Percentiles rank a stretch among this genome's conserved stretches.
phyloP scores from a whole-genome alignment of 2,113 vertebrate species.

The Rhynchopsitta pachyrhyncha region DNA sequence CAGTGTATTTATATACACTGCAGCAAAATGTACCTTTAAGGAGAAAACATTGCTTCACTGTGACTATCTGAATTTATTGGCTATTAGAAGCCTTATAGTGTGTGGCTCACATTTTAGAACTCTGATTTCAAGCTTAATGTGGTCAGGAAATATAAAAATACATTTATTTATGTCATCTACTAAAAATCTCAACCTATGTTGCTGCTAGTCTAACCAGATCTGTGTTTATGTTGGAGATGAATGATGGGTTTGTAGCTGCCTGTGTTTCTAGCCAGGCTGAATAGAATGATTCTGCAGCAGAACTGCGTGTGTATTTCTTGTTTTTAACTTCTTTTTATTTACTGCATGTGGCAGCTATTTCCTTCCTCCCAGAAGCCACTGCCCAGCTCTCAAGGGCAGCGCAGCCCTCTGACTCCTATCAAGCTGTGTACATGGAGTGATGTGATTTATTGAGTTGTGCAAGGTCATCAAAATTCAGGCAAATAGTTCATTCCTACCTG shows the following conservation, averaged over 20 bases:
- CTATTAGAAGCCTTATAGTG: conserved; percentile 56
- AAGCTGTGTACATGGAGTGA: background rate
- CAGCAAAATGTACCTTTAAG: conserved; percentile 50
- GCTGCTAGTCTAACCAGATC: conserved; percentile 9
- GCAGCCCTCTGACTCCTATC: background rate
- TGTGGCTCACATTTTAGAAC: conserved; percentile 49
- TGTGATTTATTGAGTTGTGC: conserved; percentile 14
- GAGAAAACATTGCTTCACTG: conserved; percentile 65
- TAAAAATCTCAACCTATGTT: conserved; percentile 66
- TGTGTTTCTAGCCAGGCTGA: conserved; percentile 34
- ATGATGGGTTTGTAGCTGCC: conserved; percentile 49
- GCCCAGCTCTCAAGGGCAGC: conserved; percentile 24
- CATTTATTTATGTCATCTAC: conserved; percentile 72
- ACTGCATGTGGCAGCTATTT: conserved; percentile 50
- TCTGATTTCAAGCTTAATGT: conserved; percentile 59
- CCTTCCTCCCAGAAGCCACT: conserved; percentile 32
- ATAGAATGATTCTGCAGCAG: conserved; percentile 52
- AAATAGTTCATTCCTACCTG: background rate
- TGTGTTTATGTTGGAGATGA: conserved; percentile 67
- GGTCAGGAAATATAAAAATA: conserved; percentile 70
- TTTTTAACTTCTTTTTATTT: conserved; percentile 40
- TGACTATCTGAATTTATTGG: conserved; percentile 55
- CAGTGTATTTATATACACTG: conserved; percentile 21
- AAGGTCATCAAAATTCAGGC: background rate
- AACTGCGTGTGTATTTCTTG: background rate